Evolutionary conservation across 2,113 vertebrate genomes (phyloP).

Genomic region (Syngnathus scovelli): DNA sequence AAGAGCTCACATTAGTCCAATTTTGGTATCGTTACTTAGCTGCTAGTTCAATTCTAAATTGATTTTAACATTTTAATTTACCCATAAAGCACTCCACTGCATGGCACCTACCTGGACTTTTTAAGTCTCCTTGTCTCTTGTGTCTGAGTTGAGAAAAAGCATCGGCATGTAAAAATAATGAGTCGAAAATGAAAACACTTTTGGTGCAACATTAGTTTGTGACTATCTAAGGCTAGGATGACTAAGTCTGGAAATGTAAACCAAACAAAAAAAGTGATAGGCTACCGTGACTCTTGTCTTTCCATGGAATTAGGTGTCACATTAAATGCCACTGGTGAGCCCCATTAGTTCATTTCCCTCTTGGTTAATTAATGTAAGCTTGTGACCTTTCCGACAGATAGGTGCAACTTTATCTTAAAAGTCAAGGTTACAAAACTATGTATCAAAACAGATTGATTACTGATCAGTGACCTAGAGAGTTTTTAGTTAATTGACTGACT

Average conservation of each 20-base stretch:
- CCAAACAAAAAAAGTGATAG: slow-evolving; percentile 51
- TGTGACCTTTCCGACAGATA: slow-evolving; percentile 77
- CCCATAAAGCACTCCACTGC: too few species aligned
- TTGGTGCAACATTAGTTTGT: not conserved
- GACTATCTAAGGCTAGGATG: not conserved
- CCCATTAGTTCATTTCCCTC: slow-evolving; percentile 79
- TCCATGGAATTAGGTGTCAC: slow-evolving; percentile 63
- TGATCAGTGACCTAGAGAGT: slow-evolving; percentile 50
- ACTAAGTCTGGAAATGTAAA: slow-evolving; percentile 29
- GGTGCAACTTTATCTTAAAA: slow-evolving; percentile 78
- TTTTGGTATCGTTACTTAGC: too few species aligned
- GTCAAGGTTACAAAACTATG: slow-evolving; percentile 76
- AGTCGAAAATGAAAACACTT: not conserved
- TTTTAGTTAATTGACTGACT: slow-evolving; percentile 27
- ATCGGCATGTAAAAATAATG: not conserved
- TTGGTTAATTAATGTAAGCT: slow-evolving; percentile 84
- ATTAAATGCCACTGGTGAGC: slow-evolving; percentile 75
- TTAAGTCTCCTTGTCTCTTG: too few species aligned
- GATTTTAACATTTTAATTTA: too few species aligned
- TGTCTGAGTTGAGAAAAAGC: not conserved
- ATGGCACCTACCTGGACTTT: too few species aligned
- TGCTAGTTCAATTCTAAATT: too few species aligned
- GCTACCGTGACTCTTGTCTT: slow-evolving; percentile 47
- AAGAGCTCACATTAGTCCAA: too few species aligned
- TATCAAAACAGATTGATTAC: slow-evolving; percentile 73